Conservation (phyloP, 1,140 invertebrate species). For the Zaprionus nigranus region DNA sequence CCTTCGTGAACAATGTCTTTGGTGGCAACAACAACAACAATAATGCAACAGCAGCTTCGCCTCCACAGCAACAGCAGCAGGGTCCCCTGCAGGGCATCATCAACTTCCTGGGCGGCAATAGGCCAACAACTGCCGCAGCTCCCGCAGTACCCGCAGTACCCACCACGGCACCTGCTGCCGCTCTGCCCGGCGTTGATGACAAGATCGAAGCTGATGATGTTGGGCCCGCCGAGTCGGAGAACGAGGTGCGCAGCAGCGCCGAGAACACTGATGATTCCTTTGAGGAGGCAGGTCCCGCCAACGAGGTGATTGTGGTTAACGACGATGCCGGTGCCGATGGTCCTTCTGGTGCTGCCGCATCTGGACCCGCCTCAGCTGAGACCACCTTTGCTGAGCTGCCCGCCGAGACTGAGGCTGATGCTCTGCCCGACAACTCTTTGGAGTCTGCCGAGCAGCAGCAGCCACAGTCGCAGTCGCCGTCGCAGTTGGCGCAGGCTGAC, state of each 20-base stretch:
- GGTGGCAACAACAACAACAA: constrained; percentile 58
- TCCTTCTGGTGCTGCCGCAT: constrained; percentile 7
- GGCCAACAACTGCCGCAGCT: constrained; percentile 55
- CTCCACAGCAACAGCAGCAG: constrained; percentile 42
- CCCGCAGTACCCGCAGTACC: background rate
- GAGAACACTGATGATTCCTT: constrained; percentile 69
- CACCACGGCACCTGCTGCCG: constrained; percentile 32
- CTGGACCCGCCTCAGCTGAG: background rate
- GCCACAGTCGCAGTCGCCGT: background rate
- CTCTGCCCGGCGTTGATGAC: constrained; percentile 53
- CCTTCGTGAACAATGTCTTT: constrained; percentile 74
- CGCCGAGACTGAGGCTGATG: constrained; percentile 8
- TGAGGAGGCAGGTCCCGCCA: constrained; percentile 69
- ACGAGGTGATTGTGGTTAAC: constrained; percentile 76
- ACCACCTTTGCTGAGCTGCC: constrained; percentile 1
- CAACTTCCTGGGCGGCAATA: constrained; percentile 77
- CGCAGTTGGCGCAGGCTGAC: constrained; percentile 2
- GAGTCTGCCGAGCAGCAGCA: constrained; percentile 15
- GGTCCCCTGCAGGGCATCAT: constrained; percentile 74
- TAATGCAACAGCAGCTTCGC: constrained; percentile 44
- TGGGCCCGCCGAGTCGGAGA: constrained; percentile 48
- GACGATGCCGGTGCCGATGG: constrained; percentile 53
- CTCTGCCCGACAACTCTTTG: constrained; percentile 22
- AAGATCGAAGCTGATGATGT: constrained; percentile 61
- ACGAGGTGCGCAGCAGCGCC: constrained; percentile 73